phyloP scores from a whole-genome alignment of 2,888 invertebrate species.

The Bimastos eiseni region DNA sequence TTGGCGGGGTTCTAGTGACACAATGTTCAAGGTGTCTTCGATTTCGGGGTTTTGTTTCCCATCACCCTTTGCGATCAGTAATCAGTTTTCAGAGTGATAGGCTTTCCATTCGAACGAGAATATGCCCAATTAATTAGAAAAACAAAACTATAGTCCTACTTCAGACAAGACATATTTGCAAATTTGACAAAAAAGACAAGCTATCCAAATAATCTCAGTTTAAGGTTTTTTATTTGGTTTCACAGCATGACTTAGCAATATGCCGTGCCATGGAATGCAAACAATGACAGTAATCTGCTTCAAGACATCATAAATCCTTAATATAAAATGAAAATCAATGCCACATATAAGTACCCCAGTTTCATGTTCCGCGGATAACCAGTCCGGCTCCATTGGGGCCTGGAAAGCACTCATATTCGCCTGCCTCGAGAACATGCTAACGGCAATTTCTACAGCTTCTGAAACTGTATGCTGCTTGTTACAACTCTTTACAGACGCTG shows the following conservation, averaged over 20 bases:
- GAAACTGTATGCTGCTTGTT: neutral
- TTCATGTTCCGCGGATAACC: slow-evolving; percentile 27
- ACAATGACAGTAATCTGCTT: neutral
- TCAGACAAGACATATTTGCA: no score
- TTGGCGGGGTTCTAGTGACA: no score
- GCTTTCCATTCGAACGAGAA: no score
- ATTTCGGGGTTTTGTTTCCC: no score
- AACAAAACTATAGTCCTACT: no score
- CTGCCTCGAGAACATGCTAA: neutral
- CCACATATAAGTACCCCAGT: neutral
- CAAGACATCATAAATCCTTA: neutral
- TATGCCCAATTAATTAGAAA: no score
- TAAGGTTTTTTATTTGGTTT: neutral
- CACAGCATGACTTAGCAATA: neutral
- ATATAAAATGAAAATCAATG: neutral
- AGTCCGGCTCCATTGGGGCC: slow-evolving; percentile 18
- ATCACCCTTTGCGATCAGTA: no score
- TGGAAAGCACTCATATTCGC: neutral
- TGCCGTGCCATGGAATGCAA: neutral
- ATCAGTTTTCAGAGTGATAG: no score
- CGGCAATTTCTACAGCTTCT: neutral
- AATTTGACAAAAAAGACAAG: no score
- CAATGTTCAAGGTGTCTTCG: no score
- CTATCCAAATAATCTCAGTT: neutral
- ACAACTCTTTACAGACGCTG: neutral